Conservation (phyloP, 2,113 vertebrate genomes). For the Ardeotis arabs region DNA sequence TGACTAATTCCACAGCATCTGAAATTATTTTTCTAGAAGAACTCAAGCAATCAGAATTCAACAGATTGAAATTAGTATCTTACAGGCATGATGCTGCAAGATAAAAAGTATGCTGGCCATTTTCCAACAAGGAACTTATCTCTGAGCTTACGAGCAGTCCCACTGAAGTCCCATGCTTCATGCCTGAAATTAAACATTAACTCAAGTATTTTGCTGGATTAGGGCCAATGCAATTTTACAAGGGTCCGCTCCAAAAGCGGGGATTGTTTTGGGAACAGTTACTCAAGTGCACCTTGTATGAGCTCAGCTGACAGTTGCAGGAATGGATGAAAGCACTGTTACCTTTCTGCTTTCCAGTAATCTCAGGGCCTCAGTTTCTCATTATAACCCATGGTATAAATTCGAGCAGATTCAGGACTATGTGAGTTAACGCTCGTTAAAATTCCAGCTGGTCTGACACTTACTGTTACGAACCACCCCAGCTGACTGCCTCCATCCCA, state of each 20-base stretch:
- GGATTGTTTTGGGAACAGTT: background rate
- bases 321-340: background rate
- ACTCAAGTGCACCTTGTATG: background rate
- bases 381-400: background rate
- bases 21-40: conserved; percentile 6
- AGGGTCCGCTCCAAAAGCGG: background rate
- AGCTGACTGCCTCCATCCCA: background rate
- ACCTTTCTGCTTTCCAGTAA: background rate
- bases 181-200: conserved; percentile 39
- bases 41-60: background rate
- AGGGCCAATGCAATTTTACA: background rate
- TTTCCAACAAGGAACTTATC: conserved; percentile 52
- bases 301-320: background rate
- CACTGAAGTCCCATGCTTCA: background rate
- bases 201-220: conserved; percentile 14
- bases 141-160: background rate
- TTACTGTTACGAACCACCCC: background rate
- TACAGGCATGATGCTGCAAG: conserved; percentile 18
- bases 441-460: background rate
- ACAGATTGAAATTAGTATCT: conserved; percentile 28
- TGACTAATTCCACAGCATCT: conserved; percentile 7
- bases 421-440: background rate
- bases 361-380: background rate
- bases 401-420: background rate
- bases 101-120: background rate